Conservation (phyloP, 2,888 invertebrate genomes). For the Heliothis peltigera region DNA sequence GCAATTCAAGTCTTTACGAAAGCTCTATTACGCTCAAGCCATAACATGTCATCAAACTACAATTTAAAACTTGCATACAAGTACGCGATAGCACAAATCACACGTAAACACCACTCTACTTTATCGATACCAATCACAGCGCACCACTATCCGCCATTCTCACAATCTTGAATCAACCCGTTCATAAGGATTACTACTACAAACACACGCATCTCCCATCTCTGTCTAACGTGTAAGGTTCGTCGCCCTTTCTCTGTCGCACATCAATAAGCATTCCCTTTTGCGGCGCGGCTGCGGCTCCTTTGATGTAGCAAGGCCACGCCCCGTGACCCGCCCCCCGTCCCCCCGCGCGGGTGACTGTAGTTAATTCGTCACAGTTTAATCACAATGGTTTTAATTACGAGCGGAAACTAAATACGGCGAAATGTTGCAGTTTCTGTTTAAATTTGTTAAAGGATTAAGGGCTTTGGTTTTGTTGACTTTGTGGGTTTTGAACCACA, state of each 20-base stretch:
- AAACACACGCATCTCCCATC: constrained; percentile 73
- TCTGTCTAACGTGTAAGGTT: constrained; percentile 57
- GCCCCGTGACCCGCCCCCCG: constrained; percentile 75
- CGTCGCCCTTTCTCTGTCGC: constrained; percentile 65
- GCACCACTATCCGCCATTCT: constrained; percentile 80
- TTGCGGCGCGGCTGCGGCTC: constrained; percentile 81
- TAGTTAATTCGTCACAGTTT: constrained; percentile 86
- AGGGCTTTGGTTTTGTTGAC: constrained; percentile 38
- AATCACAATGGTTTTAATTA: constrained; percentile 89
- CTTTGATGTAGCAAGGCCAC: constrained; percentile 84
- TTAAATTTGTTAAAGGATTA: constrained; percentile 53
- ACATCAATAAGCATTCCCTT: constrained; percentile 78
- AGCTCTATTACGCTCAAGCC: neutral
- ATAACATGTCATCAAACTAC: neutral
- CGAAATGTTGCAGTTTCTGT: constrained; percentile 66
- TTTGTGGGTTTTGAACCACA: constrained; percentile 23
- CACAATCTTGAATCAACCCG: constrained; percentile 86
- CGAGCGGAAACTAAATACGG: constrained; percentile 76
- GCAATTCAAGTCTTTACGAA: neutral
- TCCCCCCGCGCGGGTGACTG: constrained; percentile 73
- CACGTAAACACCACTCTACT: constrained; percentile 10
- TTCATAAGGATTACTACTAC: constrained; percentile 85
- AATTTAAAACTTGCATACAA: neutral
- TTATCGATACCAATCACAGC: constrained; percentile 66
- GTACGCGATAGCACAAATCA: neutral